Evolutionary conservation across 2,797 vertebrate species (phyloP), one percentile per base, ranked within the genome.

Genomic region (Gorsachius magnificus): DNA sequence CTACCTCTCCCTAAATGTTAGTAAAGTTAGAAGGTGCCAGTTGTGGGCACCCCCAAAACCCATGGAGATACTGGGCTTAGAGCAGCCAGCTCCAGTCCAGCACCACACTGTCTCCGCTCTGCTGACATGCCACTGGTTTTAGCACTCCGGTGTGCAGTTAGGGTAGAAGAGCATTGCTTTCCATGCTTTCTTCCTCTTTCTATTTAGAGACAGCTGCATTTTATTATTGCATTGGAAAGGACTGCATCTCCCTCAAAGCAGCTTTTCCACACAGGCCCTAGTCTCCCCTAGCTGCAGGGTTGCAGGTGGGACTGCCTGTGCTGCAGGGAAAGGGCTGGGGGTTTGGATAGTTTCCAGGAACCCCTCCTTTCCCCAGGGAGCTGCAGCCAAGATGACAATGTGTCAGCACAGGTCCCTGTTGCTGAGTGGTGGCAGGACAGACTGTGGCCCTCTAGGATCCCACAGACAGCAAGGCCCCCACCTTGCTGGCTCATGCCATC

Each of bases 231-330:
- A 5, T 19, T 26, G 21, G n/a, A 71, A 77, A 71, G 64, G 10
- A 26, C 0, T 1, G 10, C 22, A 19, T 33, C 5, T 28, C 20
- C 25, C 41, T 75, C 68, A 33, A 15, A 76, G 66, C 25, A 57
- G 31, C 36, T 71, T 61, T 50, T 31, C 58, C 50, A 64, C 36
- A 10, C 1, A 35, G 33, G 8, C 10, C 36, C 19, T 1, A 9
- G 5, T 33, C 13, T 51, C 24, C 12, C 14, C 2, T 18, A 51
- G 0, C 2, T 35, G 8, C 19, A 7, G 21, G 13, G 16, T 5
- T 79, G 60, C 16, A 90, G n/a, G 22, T 31, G 25, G 31, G 38
- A 64, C 25, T 8, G 20, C 28, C 57, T 24, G 16, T 24, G 19
- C 65, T 63, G 6, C 36, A 68, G 28, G 9, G n/a, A 48, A 92